phyloP scores from a whole-genome alignment of 2,113 vertebrate species.

The Tachuris rubrigastra region DNA sequence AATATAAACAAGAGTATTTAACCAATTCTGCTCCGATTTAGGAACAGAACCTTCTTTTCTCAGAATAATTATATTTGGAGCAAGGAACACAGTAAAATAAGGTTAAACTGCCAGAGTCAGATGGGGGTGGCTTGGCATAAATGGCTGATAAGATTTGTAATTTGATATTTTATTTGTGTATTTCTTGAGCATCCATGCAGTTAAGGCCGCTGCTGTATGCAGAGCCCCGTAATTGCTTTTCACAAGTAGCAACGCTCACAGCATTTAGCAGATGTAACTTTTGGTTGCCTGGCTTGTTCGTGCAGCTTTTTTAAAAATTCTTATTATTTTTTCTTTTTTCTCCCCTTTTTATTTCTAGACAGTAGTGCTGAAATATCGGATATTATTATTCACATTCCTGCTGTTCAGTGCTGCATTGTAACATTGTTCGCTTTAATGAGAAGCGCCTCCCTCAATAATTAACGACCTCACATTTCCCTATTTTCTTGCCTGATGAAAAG shows the following conservation, averaged over 20 bases:
- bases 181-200: conserved; percentile 55
- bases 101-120: conserved; percentile 24
- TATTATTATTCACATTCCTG: conserved; percentile 72
- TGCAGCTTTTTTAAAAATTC: neutral
- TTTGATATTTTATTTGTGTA: conserved; percentile 65
- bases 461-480: conserved; percentile 83
- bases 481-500: conserved; percentile 86
- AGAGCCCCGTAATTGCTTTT: conserved; percentile 66
- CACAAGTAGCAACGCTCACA: conserved; percentile 40
- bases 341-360: conserved; percentile 28
- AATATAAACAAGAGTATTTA: conserved; percentile 61
- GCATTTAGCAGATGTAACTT: conserved; percentile 63
- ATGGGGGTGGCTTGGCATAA: conserved; percentile 36
- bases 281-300: conserved; percentile 35
- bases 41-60: conserved; percentile 40
- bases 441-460: conserved; percentile 82
- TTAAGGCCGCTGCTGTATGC: conserved; percentile 36
- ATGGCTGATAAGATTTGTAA: conserved; percentile 56
- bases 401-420: conserved; percentile 75
- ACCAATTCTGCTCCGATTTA: conserved; percentile 38
- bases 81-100: conserved; percentile 35
- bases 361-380: conserved; percentile 62
- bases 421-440: conserved; percentile 80
- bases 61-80: conserved; percentile 47
- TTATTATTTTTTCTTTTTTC: neutral